Conservation (phyloP, 2,888 invertebrate genomes). For the Tricholauxania praeusta region DNA sequence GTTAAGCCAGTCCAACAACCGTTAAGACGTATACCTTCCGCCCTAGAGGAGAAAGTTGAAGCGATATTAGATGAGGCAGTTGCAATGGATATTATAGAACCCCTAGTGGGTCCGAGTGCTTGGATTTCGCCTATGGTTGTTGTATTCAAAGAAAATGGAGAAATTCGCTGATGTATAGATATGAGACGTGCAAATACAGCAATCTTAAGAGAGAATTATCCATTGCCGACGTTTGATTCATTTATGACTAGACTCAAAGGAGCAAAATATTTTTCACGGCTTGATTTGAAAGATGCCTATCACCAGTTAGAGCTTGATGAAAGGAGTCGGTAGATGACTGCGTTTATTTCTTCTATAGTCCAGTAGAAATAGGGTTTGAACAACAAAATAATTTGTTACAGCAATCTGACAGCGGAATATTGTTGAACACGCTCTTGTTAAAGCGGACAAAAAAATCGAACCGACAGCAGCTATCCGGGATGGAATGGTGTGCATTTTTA, state of each 20-base stretch:
- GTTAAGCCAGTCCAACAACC: conserved; percentile 54
- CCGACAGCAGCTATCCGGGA: too few relatives aligned
- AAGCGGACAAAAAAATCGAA: too few relatives aligned
- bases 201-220: not conserved
- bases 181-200: conserved; percentile 57
- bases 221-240: not conserved
- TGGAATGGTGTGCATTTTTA: too few relatives aligned
- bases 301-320: conserved; percentile 53
- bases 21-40: conserved; percentile 54
- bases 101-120: conserved; percentile 47
- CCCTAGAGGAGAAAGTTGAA: conserved; percentile 46
- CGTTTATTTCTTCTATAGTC: conserved; percentile 47
- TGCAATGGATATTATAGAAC: conserved; percentile 36
- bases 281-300: conserved; percentile 56
- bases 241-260: conserved; percentile 37
- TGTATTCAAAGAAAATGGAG: conserved; percentile 54
- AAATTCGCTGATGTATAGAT: conserved; percentile 59
- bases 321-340: conserved; percentile 46
- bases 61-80: conserved; percentile 45
- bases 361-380: too few relatives aligned
- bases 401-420: too few relatives aligned
- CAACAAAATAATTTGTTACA: too few relatives aligned
- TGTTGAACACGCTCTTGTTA: too few relatives aligned
- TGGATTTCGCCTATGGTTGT: conserved; percentile 61
- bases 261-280: conserved; percentile 52